Conservation (phyloP, 2,888 invertebrate genomes). For the Amphipoea lucens region DNA sequence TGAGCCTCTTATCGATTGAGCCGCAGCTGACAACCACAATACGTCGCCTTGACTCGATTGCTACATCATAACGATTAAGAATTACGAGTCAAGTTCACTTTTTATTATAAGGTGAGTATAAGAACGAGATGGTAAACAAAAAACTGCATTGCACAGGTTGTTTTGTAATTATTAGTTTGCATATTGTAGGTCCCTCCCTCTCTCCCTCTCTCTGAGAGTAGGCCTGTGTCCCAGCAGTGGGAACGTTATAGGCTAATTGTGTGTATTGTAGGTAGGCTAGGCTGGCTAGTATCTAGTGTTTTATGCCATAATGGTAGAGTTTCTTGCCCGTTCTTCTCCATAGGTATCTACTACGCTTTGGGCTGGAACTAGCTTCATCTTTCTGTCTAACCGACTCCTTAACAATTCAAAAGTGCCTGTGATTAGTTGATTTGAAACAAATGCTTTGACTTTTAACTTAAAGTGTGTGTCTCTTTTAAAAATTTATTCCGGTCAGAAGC, state of each 20-base stretch:
- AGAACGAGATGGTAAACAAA: slow-evolving; percentile 28
- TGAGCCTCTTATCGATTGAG: slow-evolving; percentile 21
- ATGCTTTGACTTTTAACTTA: neutral
- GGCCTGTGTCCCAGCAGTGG: no score
- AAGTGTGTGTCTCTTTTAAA: neutral
- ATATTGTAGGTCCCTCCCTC: neutral
- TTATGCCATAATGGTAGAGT: neutral
- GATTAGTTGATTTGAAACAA: neutral
- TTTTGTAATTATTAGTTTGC: neutral
- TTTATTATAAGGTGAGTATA: slow-evolving; percentile 19
- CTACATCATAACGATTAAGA: slow-evolving; percentile 32
- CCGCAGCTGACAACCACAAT: slow-evolving; percentile 15
- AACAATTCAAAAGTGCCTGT: neutral
- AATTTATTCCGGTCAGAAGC: no score
- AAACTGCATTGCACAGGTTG: slow-evolving; percentile 3
- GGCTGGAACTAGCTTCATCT: neutral
- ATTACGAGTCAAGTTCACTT: slow-evolving; percentile 53
- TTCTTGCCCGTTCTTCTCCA: neutral
- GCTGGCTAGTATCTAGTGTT: neutral
- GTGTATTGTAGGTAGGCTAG: neutral
- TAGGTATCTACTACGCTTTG: neutral
- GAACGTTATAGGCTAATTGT: no score
- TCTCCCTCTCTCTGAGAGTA: no score
- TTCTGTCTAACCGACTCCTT: neutral
- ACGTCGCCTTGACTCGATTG: slow-evolving; percentile 52